Evolutionary conservation across 2,797 vertebrate genomes (phyloP), one percentile per base, ranked within the genome.

Genomic region (Lindbergichthys nudifrons): DNA sequence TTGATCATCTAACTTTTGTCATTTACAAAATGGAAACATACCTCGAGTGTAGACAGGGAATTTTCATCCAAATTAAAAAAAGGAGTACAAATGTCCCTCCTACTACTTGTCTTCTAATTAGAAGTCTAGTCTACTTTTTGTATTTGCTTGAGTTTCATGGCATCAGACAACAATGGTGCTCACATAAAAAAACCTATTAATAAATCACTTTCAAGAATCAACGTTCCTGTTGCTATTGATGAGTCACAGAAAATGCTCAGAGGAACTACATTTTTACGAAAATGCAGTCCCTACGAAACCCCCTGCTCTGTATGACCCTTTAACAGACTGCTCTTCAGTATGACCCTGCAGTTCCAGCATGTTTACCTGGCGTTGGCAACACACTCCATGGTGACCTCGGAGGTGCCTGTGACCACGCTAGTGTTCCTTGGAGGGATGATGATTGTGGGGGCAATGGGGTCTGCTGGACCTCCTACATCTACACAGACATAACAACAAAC

Each of bases 361-460:
- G 41, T 70, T 92, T 58, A 94, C 98, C 98, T 97, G 88, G 98
- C 98, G 0, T 99, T 99, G 89, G 98, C 98, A 66, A 99, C 96
- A 0, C 98, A 99, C 90, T 99, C 97, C 96, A 99, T 93, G 13
- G 95, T 98, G 84, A 97, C 97, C 87, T 98, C 98, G 0, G 97
- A 97, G 48, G 96, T 97, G 3, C 98, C 98, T 0, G 95, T 93
- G 73, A 98, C 95, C 65, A 99, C 96, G 0, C 98, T 99, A 30
- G 97, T 98, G 93, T 99, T 99, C 91, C 93, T 95, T 53, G 98
- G 98, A 1, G 98, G 95, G 79, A 99, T 93, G 75, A 99, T 95
- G 87, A 99, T 98, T 76, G 95, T 97, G 19, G 98, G 97, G 0
- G 98, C 97, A 0, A 99, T 99, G 82, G 98, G 98, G 81, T 99